A percentile compares a stretch with the other conserved stretches of the same genome.
Evolutionary conservation across 2,888 invertebrate genomes (phyloP).

Genomic region (Adelphocoris suturalis): DNA sequence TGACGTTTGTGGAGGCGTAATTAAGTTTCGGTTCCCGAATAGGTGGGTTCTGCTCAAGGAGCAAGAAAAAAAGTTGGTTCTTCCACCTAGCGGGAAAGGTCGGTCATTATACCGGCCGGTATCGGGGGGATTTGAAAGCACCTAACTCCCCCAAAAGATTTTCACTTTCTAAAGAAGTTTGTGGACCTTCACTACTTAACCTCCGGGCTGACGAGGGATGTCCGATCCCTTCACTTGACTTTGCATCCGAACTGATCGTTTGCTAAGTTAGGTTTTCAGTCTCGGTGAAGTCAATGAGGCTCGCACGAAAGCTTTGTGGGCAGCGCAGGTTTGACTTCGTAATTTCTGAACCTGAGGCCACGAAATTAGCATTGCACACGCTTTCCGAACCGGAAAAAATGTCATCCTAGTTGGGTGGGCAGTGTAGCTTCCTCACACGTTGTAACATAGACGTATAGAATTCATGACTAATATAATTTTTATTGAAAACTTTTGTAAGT

Average conservation of each 20-base stretch:
- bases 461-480: too few species aligned
- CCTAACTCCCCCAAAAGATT: constrained; percentile 17
- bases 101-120: constrained; percentile 19
- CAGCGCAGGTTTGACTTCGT: too few species aligned
- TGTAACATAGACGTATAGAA: too few species aligned
- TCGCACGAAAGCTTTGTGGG: too few species aligned
- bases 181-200: neutral
- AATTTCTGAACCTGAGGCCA: too few species aligned
- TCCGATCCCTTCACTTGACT: constrained; percentile 8
- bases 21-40: constrained; percentile 14
- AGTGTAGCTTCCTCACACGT: too few species aligned
- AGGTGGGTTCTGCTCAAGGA: neutral
- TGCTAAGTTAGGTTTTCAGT: too few species aligned
- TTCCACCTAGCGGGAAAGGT: neutral
- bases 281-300: too few species aligned
- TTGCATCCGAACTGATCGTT: neutral
- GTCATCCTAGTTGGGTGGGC: too few species aligned
- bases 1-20: constrained; percentile 13
- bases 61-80: neutral
- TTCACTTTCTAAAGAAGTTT: constrained; percentile 31
- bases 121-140: constrained; percentile 29
- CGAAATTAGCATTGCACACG: too few species aligned
- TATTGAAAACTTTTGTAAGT: too few species aligned
- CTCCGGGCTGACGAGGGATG: neutral
- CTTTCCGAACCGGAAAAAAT: too few species aligned